phyloP scores from a whole-genome alignment of 2,113 vertebrate genomes.

The Panthera tigris region DNA sequence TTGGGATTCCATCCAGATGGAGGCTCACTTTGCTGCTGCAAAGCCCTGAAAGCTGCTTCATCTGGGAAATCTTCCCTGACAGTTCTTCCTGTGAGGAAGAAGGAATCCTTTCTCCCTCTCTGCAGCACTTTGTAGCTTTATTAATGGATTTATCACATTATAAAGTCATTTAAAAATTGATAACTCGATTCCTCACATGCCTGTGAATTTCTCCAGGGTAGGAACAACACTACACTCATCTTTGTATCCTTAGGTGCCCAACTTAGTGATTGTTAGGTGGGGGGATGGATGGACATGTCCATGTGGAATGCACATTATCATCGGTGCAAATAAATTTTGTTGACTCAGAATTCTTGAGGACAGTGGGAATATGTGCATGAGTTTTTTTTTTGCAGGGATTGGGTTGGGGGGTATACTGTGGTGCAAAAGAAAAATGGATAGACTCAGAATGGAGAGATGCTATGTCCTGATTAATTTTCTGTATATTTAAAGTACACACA shows the following conservation, averaged over 20 bases:
- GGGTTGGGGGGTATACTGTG: too few relatives aligned
- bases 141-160: not conserved
- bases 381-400: not conserved
- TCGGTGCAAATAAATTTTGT: not conserved
- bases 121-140: not conserved
- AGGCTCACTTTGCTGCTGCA: not conserved
- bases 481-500: not conserved
- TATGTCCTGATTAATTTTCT: not conserved
- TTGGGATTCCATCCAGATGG: not conserved
- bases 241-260: not conserved
- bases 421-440: not conserved
- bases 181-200: not conserved
- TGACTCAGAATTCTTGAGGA: not conserved
- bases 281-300: not conserved
- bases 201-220: not conserved
- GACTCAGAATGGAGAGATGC: not conserved
- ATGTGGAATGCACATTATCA: not conserved
- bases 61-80: not conserved
- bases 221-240: not conserved
- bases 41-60: not conserved
- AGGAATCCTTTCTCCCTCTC: not conserved
- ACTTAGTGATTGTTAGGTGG: not conserved
- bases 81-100: not conserved
- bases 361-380: not conserved
- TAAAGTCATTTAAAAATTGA: not conserved